phyloP scores from a whole-genome alignment of 2,113 vertebrate species.

The Numida meleagris region DNA sequence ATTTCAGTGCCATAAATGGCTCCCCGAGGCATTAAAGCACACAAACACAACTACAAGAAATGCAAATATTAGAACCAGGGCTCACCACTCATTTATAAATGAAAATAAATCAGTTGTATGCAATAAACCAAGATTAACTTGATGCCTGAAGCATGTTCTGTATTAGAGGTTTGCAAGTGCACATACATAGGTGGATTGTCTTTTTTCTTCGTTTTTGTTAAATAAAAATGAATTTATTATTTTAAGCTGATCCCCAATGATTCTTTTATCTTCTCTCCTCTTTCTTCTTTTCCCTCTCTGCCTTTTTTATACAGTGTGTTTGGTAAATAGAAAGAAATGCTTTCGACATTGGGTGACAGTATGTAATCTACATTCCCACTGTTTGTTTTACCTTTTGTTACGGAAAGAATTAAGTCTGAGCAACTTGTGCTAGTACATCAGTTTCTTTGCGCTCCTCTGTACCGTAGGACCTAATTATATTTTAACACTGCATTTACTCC shows the following conservation, averaged over 20 bases:
- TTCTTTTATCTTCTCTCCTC: constrained; percentile 11
- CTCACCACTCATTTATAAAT: constrained; percentile 70
- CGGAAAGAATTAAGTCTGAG: constrained; percentile 65
- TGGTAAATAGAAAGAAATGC: constrained; percentile 59
- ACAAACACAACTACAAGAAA: constrained; percentile 58
- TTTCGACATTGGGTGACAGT: constrained; percentile 43
- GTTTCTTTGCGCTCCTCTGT: constrained; percentile 60
- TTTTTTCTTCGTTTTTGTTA: constrained; percentile 3
- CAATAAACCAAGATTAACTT: constrained; percentile 12
- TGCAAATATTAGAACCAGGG: constrained; percentile 51
- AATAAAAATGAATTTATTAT: constrained; percentile 62
- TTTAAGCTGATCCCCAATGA: constrained; percentile 55
- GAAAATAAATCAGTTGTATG: constrained; percentile 76
- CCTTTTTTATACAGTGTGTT: constrained; percentile 32
- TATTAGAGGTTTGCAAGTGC: constrained; percentile 36
- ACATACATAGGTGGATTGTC: not conserved
- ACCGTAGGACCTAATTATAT: constrained; percentile 80
- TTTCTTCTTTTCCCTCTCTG: constrained; percentile 4
- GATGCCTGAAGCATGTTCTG: constrained; percentile 29
- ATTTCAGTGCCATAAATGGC: constrained; percentile 14
- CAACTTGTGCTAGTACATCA: constrained; percentile 62
- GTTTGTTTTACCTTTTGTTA: constrained; percentile 74
- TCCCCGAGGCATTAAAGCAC: constrained; percentile 56
- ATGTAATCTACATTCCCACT: constrained; percentile 52
- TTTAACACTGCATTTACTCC: constrained; percentile 76